phyloP scores from a whole-genome alignment of 2,113 vertebrate genomes.

The Syrrhaptes paradoxus region DNA sequence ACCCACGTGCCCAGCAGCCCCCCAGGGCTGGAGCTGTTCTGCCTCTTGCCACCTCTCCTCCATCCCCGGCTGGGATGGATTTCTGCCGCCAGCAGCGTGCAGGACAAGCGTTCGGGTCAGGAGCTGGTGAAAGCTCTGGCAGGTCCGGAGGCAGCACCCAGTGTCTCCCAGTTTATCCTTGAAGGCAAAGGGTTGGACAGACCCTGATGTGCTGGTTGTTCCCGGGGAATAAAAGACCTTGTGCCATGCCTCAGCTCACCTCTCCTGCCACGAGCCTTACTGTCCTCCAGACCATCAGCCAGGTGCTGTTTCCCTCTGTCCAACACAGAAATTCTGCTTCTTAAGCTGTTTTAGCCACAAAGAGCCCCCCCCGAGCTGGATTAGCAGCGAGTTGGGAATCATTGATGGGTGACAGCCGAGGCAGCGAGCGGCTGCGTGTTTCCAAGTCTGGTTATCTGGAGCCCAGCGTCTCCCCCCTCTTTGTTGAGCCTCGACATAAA shows the following conservation, averaged over 20 bases:
- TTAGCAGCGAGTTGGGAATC: not conserved
- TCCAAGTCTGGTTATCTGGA: conserved; percentile 11
- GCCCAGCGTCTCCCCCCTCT: not conserved
- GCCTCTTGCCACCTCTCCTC: not conserved
- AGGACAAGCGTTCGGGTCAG: not conserved
- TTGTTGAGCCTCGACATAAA: not conserved
- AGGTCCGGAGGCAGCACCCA: not conserved
- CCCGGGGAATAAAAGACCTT: not conserved
- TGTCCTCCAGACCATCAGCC: not conserved
- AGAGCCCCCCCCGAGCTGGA: not conserved
- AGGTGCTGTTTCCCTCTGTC: not conserved
- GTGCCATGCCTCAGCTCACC: not conserved
- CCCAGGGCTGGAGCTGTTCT: not conserved
- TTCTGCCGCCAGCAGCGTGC: not conserved
- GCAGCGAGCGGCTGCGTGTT: not conserved
- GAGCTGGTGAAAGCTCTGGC: not conserved
- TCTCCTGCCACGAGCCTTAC: not conserved
- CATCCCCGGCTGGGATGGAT: not conserved
- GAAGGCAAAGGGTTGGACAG: not conserved
- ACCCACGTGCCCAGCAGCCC: not conserved
- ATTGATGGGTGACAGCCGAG: not conserved
- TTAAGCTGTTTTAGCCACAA: not conserved
- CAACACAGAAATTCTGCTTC: not conserved
- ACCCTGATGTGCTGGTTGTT: not conserved
- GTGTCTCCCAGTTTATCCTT: not conserved